These are phyloP conservation scores for Phragmatobia fuliginosa DNA, from an alignment of 2,888 invertebrate genomes.

Conservation along the genomic window DNA sequence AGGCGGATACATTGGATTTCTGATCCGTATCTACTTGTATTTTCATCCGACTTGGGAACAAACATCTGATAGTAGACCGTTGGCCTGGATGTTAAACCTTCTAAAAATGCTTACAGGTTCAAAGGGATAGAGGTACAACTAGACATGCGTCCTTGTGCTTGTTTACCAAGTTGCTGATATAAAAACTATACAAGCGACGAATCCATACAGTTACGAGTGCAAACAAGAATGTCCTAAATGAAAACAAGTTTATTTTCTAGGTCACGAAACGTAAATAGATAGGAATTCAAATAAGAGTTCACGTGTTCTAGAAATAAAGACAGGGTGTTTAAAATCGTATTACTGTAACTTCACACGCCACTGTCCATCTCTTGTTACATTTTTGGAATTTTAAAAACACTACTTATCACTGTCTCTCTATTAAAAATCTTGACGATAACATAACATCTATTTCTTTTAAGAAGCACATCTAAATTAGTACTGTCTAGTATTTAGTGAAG, in stretches of 20 bases:
- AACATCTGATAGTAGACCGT: background rate
- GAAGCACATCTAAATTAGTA: no score
- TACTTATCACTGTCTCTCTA: no score
- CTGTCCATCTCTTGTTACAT: constrained; percentile 4
- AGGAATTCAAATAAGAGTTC: constrained; percentile 44
- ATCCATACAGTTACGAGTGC: constrained; percentile 25
- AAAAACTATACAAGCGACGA: background rate
- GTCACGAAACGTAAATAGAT: constrained; percentile 47
- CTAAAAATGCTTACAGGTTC: no score
- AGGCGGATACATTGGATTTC: background rate
- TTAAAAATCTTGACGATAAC: background rate
- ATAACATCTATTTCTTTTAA: background rate
- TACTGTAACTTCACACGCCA: constrained; percentile 11
- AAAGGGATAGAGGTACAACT: background rate
- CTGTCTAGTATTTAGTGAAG: no score
- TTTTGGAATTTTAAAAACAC: background rate
- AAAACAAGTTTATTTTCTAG: constrained; percentile 45
- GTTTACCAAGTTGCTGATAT: background rate
- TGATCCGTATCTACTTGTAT: background rate
- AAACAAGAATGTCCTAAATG: constrained; percentile 38
- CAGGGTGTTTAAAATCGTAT: constrained; percentile 43
- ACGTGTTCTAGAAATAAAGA: constrained; percentile 51
- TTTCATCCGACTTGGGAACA: background rate
- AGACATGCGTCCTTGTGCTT: background rate
- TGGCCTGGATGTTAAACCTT: background rate